phyloP scores from a whole-genome alignment of 1,140 invertebrate genomes.

The Zelostemma sp. region DNA sequence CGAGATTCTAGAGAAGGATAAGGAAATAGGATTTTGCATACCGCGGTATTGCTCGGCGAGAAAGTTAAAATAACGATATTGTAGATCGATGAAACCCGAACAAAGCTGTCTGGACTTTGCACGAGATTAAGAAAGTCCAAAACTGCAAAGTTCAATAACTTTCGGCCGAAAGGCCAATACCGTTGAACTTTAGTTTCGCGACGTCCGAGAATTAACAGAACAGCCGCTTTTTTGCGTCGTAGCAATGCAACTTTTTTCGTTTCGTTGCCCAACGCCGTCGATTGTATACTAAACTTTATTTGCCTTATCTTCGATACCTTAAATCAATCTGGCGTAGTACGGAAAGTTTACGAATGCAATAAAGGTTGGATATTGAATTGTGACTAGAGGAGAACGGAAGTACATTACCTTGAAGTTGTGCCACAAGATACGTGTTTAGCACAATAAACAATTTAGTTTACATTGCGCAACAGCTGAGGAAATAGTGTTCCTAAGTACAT shows the following conservation, averaged over 20 bases:
- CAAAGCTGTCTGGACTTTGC: background rate
- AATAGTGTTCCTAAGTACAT: background rate
- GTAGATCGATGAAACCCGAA: background rate
- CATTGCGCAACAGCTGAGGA: constrained; percentile 30
- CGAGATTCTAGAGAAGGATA: background rate
- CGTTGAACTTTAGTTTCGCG: no score
- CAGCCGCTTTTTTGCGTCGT: no score
- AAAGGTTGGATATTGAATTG: constrained; percentile 46
- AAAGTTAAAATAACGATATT: background rate
- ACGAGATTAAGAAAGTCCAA: background rate
- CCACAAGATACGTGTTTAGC: constrained; percentile 25
- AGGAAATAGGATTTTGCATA: background rate
- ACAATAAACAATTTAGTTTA: constrained; percentile 19
- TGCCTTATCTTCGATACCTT: constrained; percentile 21
- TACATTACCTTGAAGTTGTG: constrained; percentile 43
- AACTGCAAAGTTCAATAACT: background rate
- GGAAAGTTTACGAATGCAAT: constrained; percentile 29
- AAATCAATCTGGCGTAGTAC: constrained; percentile 37
- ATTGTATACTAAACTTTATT: constrained; percentile 20
- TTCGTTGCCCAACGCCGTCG: background rate
- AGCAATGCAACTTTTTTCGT: no score
- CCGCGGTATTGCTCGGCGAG: background rate
- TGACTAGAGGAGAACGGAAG: constrained; percentile 45
- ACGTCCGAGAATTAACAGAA: no score
- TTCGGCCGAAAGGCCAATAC: background rate